Evolutionary conservation across 2,797 vertebrate genomes (phyloP).

Genomic region (Aeoliscus strigatus): DNA sequence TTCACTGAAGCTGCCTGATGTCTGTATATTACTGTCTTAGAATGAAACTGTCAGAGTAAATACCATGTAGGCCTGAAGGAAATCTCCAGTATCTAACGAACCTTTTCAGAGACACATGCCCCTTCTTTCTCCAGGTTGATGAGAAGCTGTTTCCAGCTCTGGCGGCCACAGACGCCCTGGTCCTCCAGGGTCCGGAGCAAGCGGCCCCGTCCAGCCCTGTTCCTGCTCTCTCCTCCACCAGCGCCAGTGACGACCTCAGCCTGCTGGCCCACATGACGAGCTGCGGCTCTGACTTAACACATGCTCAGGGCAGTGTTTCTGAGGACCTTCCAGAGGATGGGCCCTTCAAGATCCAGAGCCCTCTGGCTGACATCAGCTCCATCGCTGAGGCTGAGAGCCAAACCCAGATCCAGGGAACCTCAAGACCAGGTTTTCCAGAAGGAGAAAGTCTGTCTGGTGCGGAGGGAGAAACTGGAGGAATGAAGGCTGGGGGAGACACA

Average conservation of each 20-base stretch:
- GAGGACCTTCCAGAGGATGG: constrained; percentile 87
- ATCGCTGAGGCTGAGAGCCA: constrained; percentile 83
- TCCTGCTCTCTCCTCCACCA: constrained; percentile 61
- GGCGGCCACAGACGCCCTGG: constrained; percentile 84
- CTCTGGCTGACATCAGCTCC: constrained; percentile 86
- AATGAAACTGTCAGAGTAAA: no score
- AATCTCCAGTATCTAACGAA: no score
- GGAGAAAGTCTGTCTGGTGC: constrained; percentile 77
- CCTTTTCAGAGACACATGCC: constrained; percentile 1
- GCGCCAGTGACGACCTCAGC: constrained; percentile 90
- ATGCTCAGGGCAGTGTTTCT: constrained; percentile 75
- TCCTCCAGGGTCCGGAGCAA: constrained; percentile 84
- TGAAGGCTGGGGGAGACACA: constrained; percentile 83
- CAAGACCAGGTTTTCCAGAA: constrained; percentile 75
- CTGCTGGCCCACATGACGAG: constrained; percentile 93
- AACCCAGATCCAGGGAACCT: constrained; percentile 57
- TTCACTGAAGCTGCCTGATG: no score
- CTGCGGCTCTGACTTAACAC: constrained; percentile 81
- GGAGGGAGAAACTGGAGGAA: constrained; percentile 76
- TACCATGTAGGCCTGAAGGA: no score
- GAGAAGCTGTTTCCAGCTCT: constrained; percentile 94
- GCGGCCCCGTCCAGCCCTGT: constrained; percentile 47
- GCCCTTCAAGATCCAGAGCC: constrained; percentile 90
- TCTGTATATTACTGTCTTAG: no score
- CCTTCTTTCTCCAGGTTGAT: constrained; percentile 67